Evolutionary conservation across 2,113 vertebrate species (phyloP).

Genomic region (Sula dactylatra): DNA sequence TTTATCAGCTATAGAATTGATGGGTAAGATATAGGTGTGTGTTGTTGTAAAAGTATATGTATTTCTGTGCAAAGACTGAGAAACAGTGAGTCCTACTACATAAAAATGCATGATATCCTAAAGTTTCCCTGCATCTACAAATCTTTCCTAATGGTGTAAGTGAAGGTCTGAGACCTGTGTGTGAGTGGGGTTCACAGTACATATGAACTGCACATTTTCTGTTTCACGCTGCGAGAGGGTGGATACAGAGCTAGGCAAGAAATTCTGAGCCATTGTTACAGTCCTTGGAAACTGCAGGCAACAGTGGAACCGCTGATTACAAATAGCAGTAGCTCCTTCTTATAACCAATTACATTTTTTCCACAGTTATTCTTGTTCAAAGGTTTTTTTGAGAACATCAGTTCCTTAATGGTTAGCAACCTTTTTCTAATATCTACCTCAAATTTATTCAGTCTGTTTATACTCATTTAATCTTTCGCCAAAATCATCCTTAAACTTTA

Average conservation of each 20-base stretch:
- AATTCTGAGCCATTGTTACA: not conserved
- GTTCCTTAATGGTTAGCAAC: not conserved
- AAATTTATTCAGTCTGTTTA: not conserved
- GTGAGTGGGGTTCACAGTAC: not conserved
- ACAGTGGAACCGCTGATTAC: not conserved
- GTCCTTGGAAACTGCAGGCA: not conserved
- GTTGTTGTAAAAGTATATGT: not conserved
- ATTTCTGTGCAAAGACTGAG: not conserved
- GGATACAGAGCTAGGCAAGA: not conserved
- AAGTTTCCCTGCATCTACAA: not conserved
- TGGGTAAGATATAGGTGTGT: not conserved
- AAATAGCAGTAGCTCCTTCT: not conserved
- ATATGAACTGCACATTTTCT: not conserved
- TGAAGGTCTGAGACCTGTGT: not conserved
- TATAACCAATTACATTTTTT: not conserved
- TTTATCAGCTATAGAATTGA: not conserved
- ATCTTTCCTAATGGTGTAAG: not conserved
- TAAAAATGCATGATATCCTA: not conserved
- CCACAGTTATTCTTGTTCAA: not conserved
- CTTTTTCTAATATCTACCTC: not conserved
- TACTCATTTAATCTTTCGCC: not conserved
- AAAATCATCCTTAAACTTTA: not conserved
- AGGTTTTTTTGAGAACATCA: not conserved
- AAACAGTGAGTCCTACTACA: not conserved
- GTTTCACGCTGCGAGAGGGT: not conserved